These are phyloP conservation scores for Agrypnia vestita DNA, from an alignment of 1,140 invertebrate genomes.

Conservation along the genomic window DNA sequence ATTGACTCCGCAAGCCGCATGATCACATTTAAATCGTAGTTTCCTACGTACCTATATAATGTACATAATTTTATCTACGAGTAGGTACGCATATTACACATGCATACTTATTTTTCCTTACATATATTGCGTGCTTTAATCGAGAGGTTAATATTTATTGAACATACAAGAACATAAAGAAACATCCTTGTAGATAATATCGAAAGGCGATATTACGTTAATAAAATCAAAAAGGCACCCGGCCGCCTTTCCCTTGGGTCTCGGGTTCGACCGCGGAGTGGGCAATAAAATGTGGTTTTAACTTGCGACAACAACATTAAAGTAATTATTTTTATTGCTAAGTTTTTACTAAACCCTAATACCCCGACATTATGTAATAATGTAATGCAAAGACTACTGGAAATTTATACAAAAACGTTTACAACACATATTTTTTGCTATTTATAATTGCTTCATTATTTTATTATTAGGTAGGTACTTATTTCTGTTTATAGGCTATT, in stretches of 20 bases:
- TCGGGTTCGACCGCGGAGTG: not conserved
- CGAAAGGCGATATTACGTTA: not conserved
- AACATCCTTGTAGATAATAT: slow-evolving; percentile 5
- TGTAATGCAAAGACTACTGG: not conserved
- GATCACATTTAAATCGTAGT: too few relatives aligned
- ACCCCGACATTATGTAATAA: slow-evolving; percentile 17
- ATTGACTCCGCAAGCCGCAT: too few relatives aligned
- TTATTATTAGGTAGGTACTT: too few relatives aligned
- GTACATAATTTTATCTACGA: too few relatives aligned
- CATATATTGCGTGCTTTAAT: not conserved
- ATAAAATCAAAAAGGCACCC: slow-evolving; percentile 23
- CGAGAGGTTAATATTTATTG: not conserved
- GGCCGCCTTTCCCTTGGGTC: slow-evolving; percentile 1
- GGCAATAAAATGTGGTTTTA: slow-evolving; percentile 49
- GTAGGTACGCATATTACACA: too few relatives aligned
- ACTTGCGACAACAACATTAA: slow-evolving; percentile 48
- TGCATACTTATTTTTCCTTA: too few relatives aligned
- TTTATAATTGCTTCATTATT: too few relatives aligned
- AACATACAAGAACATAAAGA: not conserved
- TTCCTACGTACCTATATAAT: too few relatives aligned
- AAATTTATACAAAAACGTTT: not conserved
- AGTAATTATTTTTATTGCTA: slow-evolving; percentile 52
- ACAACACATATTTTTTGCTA: not conserved
- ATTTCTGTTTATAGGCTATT: too few relatives aligned
- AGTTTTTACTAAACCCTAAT: slow-evolving; percentile 16